A percentile compares a stretch with the other conserved stretches of the same genome.
Evolutionary conservation across 1,140 invertebrate species (phyloP).

Genomic region (Antheraea mylitta): DNA sequence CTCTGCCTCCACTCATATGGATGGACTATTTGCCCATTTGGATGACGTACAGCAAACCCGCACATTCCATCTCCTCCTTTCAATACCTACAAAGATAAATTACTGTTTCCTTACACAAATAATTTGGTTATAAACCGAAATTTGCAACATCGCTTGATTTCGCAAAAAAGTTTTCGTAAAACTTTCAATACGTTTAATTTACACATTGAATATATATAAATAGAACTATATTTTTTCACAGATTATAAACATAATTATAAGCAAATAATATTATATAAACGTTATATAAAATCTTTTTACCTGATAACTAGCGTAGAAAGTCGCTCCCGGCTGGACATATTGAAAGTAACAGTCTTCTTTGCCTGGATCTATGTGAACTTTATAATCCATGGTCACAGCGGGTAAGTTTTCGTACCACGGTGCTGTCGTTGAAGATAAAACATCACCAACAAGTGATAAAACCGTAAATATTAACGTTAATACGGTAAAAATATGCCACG

Average conservation of each 20-base stretch:
- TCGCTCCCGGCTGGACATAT: constrained; percentile 94
- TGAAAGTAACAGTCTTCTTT: constrained; percentile 98
- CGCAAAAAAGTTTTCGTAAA: too few relatives aligned
- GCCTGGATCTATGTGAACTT: constrained; percentile 94
- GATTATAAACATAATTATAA: background rate
- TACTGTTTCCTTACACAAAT: background rate
- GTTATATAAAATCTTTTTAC: constrained; percentile 73
- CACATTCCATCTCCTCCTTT: constrained; percentile 95
- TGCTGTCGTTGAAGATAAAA: constrained; percentile 48
- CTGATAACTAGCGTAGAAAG: constrained; percentile 96
- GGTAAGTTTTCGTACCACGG: constrained; percentile 91
- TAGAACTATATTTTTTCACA: background rate
- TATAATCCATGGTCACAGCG: constrained; percentile 96
- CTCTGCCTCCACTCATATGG: constrained; percentile 94
- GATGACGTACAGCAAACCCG: constrained; percentile 93
- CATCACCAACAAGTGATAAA: constrained; percentile 68
- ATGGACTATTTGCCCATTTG: constrained; percentile 89
- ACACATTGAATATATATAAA: too few relatives aligned
- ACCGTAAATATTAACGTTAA: constrained; percentile 68
- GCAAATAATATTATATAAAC: background rate
- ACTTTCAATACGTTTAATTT: too few relatives aligned
- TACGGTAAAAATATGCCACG: constrained; percentile 71
- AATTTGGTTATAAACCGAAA: too few relatives aligned
- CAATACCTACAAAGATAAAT: constrained; percentile 81
- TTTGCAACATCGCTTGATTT: too few relatives aligned